phyloP scores from a whole-genome alignment of 2,113 vertebrate genomes.

The Polypterus senegalus region DNA sequence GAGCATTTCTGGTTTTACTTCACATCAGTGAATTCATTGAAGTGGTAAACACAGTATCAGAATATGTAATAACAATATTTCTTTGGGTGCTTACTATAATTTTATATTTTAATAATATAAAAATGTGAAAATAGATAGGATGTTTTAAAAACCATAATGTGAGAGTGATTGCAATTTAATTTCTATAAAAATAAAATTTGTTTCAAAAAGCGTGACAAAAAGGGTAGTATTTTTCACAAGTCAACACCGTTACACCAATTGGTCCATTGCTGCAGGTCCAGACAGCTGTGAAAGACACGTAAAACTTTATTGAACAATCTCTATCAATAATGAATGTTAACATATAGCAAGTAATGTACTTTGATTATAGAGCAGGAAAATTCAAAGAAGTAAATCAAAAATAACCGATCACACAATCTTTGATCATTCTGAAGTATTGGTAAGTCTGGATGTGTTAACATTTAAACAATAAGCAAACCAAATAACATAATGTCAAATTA shows the following conservation, averaged over 20 bases:
- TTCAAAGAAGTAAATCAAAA: no score
- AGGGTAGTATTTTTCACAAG: neutral
- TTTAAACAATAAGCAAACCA: no score
- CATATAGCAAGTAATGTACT: no score
- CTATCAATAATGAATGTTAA: no score
- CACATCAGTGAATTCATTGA: neutral
- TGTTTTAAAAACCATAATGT: conserved; percentile 14
- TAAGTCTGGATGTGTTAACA: no score
- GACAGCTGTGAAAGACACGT: no score
- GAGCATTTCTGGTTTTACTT: conserved; percentile 1
- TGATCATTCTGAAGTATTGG: no score
- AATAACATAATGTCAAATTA: no score
- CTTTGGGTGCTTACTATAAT: conserved; percentile 23
- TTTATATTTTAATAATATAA: conserved; percentile 27
- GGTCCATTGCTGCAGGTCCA: no score
- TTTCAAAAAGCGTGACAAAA: conserved; percentile 14
- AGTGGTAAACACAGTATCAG: neutral
- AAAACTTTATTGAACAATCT: no score
- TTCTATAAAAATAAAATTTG: conserved; percentile 5
- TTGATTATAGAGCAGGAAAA: no score
- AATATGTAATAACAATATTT: conserved; percentile 8
- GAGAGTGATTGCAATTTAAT: conserved; percentile 12
- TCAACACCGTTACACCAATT: neutral
- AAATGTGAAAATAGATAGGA: conserved; percentile 3
- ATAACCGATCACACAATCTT: no score